Evolutionary conservation across 1,140 invertebrate species (phyloP).

Genomic region (Arion vulgaris): DNA sequence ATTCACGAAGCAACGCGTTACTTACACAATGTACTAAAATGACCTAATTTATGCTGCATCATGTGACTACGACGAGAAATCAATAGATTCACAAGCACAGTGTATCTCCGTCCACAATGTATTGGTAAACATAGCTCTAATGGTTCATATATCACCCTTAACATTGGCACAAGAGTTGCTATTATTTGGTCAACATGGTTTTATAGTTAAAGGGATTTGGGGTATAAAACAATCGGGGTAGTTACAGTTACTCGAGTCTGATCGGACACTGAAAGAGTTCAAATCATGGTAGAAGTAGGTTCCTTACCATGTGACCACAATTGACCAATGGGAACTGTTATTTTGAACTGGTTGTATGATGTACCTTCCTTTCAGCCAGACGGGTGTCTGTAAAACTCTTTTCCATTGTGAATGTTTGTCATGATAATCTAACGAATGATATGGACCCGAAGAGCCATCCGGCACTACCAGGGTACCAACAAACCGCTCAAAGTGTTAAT

Average conservation of each 20-base stretch:
- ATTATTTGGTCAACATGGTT: too few relatives aligned
- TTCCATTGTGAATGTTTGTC: slow-evolving; percentile 59
- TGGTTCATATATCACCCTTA: not conserved
- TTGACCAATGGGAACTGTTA: slow-evolving; percentile 67
- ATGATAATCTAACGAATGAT: slow-evolving; percentile 66
- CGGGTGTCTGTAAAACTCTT: slow-evolving; percentile 53
- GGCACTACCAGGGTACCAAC: slow-evolving; percentile 71
- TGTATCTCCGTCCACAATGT: not conserved
- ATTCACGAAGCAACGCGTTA: too few relatives aligned
- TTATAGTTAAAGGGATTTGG: too few relatives aligned
- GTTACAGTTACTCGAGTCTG: too few relatives aligned
- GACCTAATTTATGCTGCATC: too few relatives aligned
- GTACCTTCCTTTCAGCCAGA: slow-evolving; percentile 27
- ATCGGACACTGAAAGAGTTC: not conserved
- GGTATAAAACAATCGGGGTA: too few relatives aligned
- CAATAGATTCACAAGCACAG: not conserved
- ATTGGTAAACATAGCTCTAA: not conserved
- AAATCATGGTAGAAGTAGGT: not conserved
- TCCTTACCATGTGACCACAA: slow-evolving; percentile 63
- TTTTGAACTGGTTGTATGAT: slow-evolving; percentile 58
- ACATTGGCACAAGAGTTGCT: not conserved
- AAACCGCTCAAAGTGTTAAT: slow-evolving; percentile 64
- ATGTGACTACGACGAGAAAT: not conserved
- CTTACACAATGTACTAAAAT: too few relatives aligned
- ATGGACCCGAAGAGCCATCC: slow-evolving; percentile 73